A percentile compares a stretch with the other conserved stretches of the same genome.
phyloP scores from a whole-genome alignment of 2,113 vertebrate species.

The Hippopotamus amphibius region DNA sequence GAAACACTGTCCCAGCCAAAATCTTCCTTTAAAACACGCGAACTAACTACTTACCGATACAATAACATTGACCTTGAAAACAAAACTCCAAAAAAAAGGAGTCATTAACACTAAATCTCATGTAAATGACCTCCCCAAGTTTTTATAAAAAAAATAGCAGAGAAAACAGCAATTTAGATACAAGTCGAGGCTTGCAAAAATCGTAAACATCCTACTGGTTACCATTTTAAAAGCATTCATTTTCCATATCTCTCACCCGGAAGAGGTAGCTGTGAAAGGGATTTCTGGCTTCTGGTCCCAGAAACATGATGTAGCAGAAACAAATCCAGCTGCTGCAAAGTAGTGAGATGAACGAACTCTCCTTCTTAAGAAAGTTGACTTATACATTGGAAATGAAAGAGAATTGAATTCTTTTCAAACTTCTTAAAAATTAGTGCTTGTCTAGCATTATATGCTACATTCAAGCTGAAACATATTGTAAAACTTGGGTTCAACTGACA shows the following conservation, averaged over 20 bases:
- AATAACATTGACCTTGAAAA: conserved; percentile 10
- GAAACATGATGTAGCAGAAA: conserved; percentile 61
- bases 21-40: background rate
- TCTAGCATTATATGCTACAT: background rate
- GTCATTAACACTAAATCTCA: conserved; percentile 41
- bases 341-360: conserved; percentile 50
- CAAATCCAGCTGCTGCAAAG: conserved; percentile 39
- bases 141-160: conserved; percentile 47
- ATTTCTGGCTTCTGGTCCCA: conserved; percentile 65
- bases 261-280: conserved; percentile 67
- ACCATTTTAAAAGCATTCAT: conserved; percentile 57
- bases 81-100: conserved; percentile 12
- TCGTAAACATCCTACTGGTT: conserved; percentile 33
- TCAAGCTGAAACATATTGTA: background rate
- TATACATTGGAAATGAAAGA: background rate
- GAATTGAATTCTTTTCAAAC: background rate
- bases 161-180: conserved; percentile 37
- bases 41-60: background rate
- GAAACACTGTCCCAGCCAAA: background rate
- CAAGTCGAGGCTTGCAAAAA: conserved; percentile 42
- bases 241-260: conserved; percentile 72
- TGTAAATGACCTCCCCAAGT: background rate
- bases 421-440: background rate
- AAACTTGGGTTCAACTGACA: background rate
- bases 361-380: background rate